Base-by-base conservation (phyloP, 2,888 invertebrate species). In the Vannuccia rotundouncinata region DNA sequence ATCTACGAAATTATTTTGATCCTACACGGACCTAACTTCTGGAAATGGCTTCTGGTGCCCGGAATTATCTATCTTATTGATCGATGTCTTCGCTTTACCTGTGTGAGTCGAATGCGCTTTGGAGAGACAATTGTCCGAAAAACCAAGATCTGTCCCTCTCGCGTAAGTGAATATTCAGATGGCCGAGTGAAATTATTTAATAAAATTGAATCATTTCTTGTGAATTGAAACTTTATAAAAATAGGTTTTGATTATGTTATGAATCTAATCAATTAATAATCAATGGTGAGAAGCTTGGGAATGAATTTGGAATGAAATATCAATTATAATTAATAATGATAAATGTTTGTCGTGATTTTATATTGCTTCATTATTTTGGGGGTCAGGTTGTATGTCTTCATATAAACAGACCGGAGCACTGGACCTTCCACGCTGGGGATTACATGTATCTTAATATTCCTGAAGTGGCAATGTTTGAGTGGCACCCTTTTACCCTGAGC, bases 401-500 rank as follows among this genome's bases (percentile, higher is more conserved):
- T 22, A 66, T 66, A 5, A 66, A 66, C 25, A 17, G 66, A 13
- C 66, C 66, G 10, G 22, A 17, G 13, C 25, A 5, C 2, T 66
- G 66, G 0, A 92, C 93, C 86, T 95, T 96, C 86, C 91, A 92
- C 85, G 94, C 96, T 0, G 96, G 96, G 0, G 96, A 96, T 89
- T 96, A 95, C 86, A 92, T 95, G 59, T 96, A 94, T 85, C 92
- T 95, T 0, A 94, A 95, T 85, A 92, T 97, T 79, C 96, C 96
- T 0, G 92, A 92, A 1, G 94, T 96, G 82, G 95, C 96, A 0
- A 91, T 92, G 81, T 94, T 94, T 85, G 96, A 97, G 88, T 96
- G 95, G 95, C 96, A 96, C 90, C 95, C 96, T 0, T 95, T 97
- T 85, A 96, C 96, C 0, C 93, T 96, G 83, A 95, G 95, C 89